Evolutionary conservation across 2,888 invertebrate species (phyloP), one percentile per base, ranked within the genome.

Genomic region (Craniophora ligustri): DNA sequence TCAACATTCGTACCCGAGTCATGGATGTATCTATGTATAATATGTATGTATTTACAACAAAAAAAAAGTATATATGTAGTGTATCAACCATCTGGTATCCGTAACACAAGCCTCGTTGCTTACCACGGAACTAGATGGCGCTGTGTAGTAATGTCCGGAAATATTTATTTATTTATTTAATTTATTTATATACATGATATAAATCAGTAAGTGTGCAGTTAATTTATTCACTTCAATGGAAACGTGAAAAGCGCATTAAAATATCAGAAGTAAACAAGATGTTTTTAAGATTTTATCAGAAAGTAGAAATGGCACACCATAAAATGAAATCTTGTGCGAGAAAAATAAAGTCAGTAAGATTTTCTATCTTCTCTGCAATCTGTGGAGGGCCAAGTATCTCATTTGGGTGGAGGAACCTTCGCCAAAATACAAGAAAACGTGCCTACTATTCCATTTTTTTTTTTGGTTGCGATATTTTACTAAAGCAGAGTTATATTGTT

Each of bases 391-490:
- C 15, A 41, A 36, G 40, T 41, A 19, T 21, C 32, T 19, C 4
- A 57, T 41, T 64, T 32, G 18, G n/a, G 18, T 41, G 14, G 23
- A 18, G 16, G 19, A n/a, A 11, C 21, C 15, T 30, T 36, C 13
- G 15, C n/a, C n/a, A 26, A 42, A 46, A 54, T 10, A 15, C 15
- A 39, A 36, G 15, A 34, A 38, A 36, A 49, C 14, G 6, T 21
- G 10, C 13, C 0, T 15, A 3, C 13, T 39, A 8, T 16, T 4
- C 23, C 55, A 8, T 13, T n/a, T 14, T 32, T 42, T 32, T 64
- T 48, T 57, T 35, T 54, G 36, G 48, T 21, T 39, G 44, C 8
- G 39, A 31, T 49, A 62, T 60, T 46, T 65, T 40, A 38, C 14
- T 19, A 36, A 55, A 36, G 15, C 36, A 40, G 28, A 48, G 16